Evolutionary conservation across 2,797 vertebrate species (phyloP).

Genomic region (Morus bassanus): DNA sequence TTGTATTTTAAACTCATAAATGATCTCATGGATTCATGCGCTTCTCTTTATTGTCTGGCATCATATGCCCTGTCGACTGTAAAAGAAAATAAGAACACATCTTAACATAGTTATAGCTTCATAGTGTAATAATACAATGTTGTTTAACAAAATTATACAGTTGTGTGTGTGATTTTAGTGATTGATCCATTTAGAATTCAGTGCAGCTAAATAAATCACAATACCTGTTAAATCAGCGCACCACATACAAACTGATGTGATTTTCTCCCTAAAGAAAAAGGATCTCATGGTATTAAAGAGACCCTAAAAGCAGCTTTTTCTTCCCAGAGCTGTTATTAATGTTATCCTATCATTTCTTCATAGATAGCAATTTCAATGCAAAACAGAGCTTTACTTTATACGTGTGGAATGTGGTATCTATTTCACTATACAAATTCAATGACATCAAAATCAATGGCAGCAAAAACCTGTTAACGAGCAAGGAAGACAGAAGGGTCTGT

Average conservation of each 20-base stretch:
- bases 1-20: neutral
- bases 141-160: neutral
- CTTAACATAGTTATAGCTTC: neutral
- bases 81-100: neutral
- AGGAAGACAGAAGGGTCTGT: neutral
- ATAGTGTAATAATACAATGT: neutral
- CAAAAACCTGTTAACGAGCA: neutral
- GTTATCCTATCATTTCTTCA: neutral
- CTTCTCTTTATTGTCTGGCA: neutral
- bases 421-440: neutral
- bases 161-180: neutral
- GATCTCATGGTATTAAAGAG: slow-evolving; percentile 23
- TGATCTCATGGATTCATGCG: neutral
- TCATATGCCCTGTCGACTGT: neutral
- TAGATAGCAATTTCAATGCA: neutral
- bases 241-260: slow-evolving; percentile 29
- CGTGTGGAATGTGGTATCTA: neutral
- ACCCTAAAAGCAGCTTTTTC: neutral
- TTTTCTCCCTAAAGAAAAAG: slow-evolving; percentile 49
- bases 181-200: slow-evolving; percentile 28
- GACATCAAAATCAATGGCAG: neutral
- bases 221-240: slow-evolving; percentile 44
- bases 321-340: neutral
- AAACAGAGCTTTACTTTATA: neutral
- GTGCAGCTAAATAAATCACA: slow-evolving; percentile 37